Base-by-base conservation (phyloP, 2,888 invertebrate genomes). In the Emmelina monodactyla region DNA sequence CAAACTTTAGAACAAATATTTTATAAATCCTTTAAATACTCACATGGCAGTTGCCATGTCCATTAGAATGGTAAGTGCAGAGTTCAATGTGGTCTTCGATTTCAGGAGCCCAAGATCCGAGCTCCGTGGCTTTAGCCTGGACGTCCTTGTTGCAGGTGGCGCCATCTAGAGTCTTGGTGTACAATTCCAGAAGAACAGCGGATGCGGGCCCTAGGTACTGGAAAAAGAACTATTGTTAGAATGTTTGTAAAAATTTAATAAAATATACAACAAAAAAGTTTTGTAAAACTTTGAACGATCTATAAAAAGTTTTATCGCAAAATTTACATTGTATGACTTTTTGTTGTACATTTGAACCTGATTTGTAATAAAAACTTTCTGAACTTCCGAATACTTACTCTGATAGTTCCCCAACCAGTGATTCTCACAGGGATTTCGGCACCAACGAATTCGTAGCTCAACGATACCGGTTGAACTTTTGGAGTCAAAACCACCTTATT, bases 381-480 rank as follows among this genome's bases (percentile, higher is more conserved):
- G n/a, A n/a, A n/a, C n/a, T n/a, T n/a, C n/a, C n/a, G n/a, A n/a
- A 13, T 10, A 51, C 58, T 55, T 34, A 70, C 71, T 37, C 43
- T 40, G 3, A 55, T 59, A 11, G 64, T 56, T 13, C 72, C 72
- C 69, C 69, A 72, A 1, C 72, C 72, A 34, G 67, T 60, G 3
- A 54, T 67, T 11, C 42, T 50, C 1, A 49, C 37, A 0, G 5
- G 2, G 0, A 64, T 48, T 1, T 53, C 59, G 0, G 10, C 50
- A 0, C 28, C 47, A 2, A 58, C 44, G 6, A 34, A 22, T 0
- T 46, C 40, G 37, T 38, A 59, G 28, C 38, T 45, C 9, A 70
- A 0, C 0, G 56, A 30, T 2, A 66, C 47, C 0, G 39, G 34
- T 0, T n/a, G 15, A 2, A 61, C 53, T 1, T 37, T 16, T n/a